Conservation (phyloP, 2,113 vertebrate genomes). For the Cromileptes altivelis region DNA sequence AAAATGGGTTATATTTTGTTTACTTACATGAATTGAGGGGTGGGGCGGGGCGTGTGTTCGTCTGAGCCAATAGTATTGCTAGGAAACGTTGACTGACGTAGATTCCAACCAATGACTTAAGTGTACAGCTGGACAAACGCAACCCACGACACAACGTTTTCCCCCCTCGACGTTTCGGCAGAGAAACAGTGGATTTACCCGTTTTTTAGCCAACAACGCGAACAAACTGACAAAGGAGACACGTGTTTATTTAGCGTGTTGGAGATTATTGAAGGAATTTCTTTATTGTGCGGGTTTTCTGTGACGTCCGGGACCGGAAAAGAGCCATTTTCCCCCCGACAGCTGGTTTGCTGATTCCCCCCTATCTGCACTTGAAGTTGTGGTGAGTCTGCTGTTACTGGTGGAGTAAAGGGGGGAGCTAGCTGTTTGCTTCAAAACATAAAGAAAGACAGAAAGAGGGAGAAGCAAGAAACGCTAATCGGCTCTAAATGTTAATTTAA, state of each 20-base stretch:
- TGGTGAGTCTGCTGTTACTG: conserved; percentile 72
- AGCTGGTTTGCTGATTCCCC: conserved; percentile 63
- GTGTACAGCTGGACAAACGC: conserved; percentile 58
- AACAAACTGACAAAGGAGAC: conserved; percentile 10
- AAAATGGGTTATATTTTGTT: conserved; percentile 64
- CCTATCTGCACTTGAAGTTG: conserved; percentile 67
- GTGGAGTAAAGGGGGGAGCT: conserved; percentile 18
- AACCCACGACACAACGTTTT: conserved; percentile 52
- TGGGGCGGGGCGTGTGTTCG: not conserved
- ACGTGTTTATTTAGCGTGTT: not conserved
- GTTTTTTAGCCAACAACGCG: conserved; percentile 2
- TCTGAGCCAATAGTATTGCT: conserved; percentile 47
- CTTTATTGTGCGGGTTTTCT: conserved; percentile 12
- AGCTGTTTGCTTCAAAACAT: not conserved
- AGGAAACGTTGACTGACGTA: conserved; percentile 22
- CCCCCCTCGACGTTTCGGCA: conserved; percentile 27
- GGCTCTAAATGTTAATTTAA: not conserved
- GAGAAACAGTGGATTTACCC: conserved; percentile 39
- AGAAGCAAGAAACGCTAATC: not conserved
- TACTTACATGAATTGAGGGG: conserved; percentile 58
- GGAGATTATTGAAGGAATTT: not conserved
- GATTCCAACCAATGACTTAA: conserved; percentile 53
- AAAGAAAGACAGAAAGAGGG: not conserved
- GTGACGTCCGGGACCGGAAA: conserved; percentile 46
- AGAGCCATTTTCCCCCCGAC: conserved; percentile 46